Conservation (phyloP, 2,113 vertebrate species). For the Heliornis fulica region DNA sequence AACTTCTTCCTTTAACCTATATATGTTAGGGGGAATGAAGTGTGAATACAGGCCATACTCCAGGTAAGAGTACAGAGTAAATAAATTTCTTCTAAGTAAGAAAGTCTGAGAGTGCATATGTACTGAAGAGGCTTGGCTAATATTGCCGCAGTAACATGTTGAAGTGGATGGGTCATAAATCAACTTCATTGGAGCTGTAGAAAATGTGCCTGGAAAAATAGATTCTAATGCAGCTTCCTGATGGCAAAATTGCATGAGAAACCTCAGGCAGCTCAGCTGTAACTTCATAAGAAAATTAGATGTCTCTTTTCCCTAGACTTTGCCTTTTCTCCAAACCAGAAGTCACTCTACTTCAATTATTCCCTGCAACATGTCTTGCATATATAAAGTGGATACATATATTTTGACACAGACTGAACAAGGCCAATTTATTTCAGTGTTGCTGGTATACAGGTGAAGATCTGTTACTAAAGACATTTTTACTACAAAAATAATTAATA, state of each 20-base stretch:
- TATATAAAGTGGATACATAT: not conserved
- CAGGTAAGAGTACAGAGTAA: not conserved
- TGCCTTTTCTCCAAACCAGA: not conserved
- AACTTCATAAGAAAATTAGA: conserved; percentile 15
- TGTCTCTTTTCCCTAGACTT: not conserved
- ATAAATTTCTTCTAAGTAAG: not conserved
- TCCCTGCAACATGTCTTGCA: not conserved
- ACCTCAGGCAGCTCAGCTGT: not conserved
- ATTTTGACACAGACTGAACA: not conserved
- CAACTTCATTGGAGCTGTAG: not conserved
- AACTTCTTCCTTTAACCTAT: not conserved
- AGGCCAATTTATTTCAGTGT: not conserved
- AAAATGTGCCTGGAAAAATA: conserved; percentile 14
- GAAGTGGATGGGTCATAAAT: conserved; percentile 16
- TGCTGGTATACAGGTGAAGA: not conserved
- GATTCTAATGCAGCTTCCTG: not conserved
- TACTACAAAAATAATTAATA: not conserved
- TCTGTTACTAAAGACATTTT: not conserved
- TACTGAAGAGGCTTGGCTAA: not conserved
- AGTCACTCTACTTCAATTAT: not conserved
- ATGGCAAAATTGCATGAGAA: not conserved
- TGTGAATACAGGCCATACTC: not conserved
- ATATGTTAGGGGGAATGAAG: not conserved
- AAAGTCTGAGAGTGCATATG: not conserved
- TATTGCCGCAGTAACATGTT: not conserved